These are phyloP conservation scores for Mantis religiosa DNA, from an alignment of 2,888 invertebrate species.

Conservation along the genomic window DNA sequence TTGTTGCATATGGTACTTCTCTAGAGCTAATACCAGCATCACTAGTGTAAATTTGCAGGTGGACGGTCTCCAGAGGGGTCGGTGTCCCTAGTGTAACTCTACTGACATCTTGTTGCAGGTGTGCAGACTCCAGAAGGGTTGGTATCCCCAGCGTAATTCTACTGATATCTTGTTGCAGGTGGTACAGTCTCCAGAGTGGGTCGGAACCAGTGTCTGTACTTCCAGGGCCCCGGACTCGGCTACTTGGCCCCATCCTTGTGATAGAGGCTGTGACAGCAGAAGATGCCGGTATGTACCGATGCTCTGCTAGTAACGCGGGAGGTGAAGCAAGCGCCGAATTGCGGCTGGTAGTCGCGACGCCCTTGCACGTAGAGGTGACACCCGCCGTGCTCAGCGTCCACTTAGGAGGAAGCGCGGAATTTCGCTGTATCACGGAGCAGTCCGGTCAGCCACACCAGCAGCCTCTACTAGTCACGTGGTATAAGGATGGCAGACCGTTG, in stretches of 20 bases:
- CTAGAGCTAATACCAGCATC: too few species aligned
- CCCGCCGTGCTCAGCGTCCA: conserved; percentile 66
- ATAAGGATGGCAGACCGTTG: conserved; percentile 57
- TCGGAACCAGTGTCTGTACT: conserved; percentile 60
- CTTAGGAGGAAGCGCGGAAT: conserved; percentile 69
- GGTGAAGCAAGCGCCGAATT: conserved; percentile 68
- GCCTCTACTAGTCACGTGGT: conserved; percentile 28
- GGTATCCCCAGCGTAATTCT: too few species aligned
- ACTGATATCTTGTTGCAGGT: conserved; percentile 45
- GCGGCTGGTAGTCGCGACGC: conserved; percentile 60
- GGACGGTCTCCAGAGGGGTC: too few species aligned
- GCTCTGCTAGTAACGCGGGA: conserved; percentile 64
- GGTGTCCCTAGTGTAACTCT: too few species aligned
- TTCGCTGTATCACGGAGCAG: conserved; percentile 57
- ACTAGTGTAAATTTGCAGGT: too few species aligned
- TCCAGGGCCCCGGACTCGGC: conserved; percentile 60
- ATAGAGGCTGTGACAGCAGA: conserved; percentile 67
- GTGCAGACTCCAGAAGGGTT: too few species aligned
- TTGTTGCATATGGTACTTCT: too few species aligned
- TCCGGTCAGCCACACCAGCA: background rate
- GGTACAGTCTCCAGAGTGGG: conserved; percentile 58
- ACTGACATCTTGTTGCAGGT: too few species aligned
- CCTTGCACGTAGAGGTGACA: conserved; percentile 54
- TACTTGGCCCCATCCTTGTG: conserved; percentile 64
- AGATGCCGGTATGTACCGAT: conserved; percentile 65